phyloP scores from a whole-genome alignment of 53 echinoderm and acorn worm genomes.

The Pentamera pediparva region DNA sequence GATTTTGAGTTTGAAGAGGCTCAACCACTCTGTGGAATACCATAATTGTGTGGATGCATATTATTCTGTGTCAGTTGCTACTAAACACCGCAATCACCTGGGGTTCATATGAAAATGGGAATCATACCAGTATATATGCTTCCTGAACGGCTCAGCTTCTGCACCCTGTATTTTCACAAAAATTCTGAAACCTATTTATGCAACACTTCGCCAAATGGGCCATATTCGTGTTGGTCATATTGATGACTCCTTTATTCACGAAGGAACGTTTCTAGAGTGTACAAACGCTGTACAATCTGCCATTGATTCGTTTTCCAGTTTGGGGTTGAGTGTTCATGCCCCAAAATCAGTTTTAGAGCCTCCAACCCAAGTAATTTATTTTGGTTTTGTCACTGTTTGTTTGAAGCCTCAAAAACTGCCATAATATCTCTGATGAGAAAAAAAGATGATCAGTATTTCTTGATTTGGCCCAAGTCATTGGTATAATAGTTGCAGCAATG shows the following conservation, averaged over 20 bases:
- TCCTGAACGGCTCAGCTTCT: no score
- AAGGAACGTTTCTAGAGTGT: slow-evolving; percentile 14
- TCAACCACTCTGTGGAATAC: no score
- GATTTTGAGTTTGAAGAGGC: no score
- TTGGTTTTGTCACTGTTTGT: slow-evolving; percentile 24
- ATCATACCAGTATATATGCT: no score
- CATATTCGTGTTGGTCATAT: slow-evolving; percentile 47
- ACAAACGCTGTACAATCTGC: background rate
- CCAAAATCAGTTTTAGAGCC: slow-evolving; percentile 30
- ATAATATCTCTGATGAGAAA: background rate
- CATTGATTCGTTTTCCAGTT: background rate
- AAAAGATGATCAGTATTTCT: background rate
- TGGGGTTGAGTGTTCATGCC: slow-evolving; percentile 24
- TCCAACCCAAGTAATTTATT: slow-evolving; percentile 10
- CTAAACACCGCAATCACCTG: no score
- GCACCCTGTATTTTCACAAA: slow-evolving; percentile 54
- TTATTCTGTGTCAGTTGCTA: no score
- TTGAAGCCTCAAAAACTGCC: background rate
- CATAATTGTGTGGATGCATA: no score
- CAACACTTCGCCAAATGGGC: slow-evolving; percentile 21
- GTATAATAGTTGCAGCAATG: background rate
- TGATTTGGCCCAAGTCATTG: background rate
- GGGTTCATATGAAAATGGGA: no score
- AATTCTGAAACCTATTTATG: slow-evolving; percentile 34
- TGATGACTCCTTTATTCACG: slow-evolving; percentile 19